Evolutionary conservation across 2,888 invertebrate species (phyloP).

Genomic region (Auanema sp.): DNA sequence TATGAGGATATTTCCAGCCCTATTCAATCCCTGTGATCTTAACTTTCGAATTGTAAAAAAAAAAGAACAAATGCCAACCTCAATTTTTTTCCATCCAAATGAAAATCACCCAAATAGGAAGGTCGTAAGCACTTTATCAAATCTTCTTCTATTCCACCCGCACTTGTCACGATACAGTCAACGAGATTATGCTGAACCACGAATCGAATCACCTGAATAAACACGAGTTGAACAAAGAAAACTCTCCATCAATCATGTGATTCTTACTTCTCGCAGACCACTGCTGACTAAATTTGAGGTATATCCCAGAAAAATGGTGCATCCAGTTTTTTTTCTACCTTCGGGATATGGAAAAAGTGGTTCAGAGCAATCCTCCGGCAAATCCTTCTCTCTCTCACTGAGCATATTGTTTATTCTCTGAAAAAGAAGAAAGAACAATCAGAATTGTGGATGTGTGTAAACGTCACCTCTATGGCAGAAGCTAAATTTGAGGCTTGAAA

Average conservation of each 20-base stretch:
- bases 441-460: neutral
- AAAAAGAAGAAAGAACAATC: slow-evolving; percentile 12
- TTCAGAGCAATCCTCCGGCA: slow-evolving; percentile 30
- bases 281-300: slow-evolving; percentile 96
- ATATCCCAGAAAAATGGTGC: slow-evolving; percentile 93
- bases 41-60: slow-evolving; percentile 8
- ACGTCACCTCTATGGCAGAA: slow-evolving; percentile 82
- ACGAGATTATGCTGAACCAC: slow-evolving; percentile 73
- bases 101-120: slow-evolving; percentile 78
- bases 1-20: slow-evolving; percentile 89
- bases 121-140: slow-evolving; percentile 96
- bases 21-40: slow-evolving; percentile 76
- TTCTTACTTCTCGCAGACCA: slow-evolving; percentile 78
- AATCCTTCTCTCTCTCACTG: slow-evolving; percentile 32
- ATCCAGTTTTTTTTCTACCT: slow-evolving; percentile 68
- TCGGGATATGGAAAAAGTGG: slow-evolving; percentile 55
- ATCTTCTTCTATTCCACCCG: slow-evolving; percentile 97
- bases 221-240: slow-evolving; percentile 3
- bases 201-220: slow-evolving; percentile 32
- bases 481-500: slow-evolving; percentile 97
- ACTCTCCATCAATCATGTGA: slow-evolving; percentile 1
- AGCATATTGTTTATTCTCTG: slow-evolving; percentile 59
- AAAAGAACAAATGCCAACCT: slow-evolving; percentile 65
- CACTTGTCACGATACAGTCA: slow-evolving; percentile 94
- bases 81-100: slow-evolving; percentile 66